Base-by-base conservation (phyloP, 53 echinoderm and acorn worm species). In the Temnopleurus reevesii region DNA sequence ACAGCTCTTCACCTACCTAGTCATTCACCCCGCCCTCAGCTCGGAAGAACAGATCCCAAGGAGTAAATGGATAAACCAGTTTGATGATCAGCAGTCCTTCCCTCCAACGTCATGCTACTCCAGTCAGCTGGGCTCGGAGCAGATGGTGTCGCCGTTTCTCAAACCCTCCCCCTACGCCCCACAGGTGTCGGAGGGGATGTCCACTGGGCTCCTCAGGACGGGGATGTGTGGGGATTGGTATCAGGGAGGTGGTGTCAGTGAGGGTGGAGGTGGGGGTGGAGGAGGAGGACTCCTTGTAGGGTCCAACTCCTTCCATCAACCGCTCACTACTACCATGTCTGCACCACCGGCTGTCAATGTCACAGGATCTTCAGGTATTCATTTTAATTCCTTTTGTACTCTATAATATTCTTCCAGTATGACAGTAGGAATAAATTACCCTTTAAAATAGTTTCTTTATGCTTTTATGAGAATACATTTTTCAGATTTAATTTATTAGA, bases 301-400 rank as follows among this genome's bases (percentile, higher is more conserved):
- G 33, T 66, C 88, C 29, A 77, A 26, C 13, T 46, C 77, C 34
- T 63, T 93, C 45, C 96, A 96, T 55, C 94, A 93, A 53, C 93
- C 94, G 18, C 79, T 97, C 18, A 94, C 94, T 13, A 90, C 91
- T 58, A 95, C 95, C 44, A 63, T 93, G 84, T 97, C 98, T 35
- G 97, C 97, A 46, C 98, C 98, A 43, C 98, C 98, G 24, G 98
- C 94, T 66, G 94, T 97, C 45, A 97, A 97, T 83, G 93, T 92
- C 19, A 92, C 92, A 18, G 91, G 93, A 13, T 23, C 71, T 71
- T 71, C 65, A 36, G n/a, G n/a, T n/a, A n/a, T n/a, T n/a, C n/a
- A n/a, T n/a, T n/a, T n/a, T n/a, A n/a, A n/a, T n/a, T n/a, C n/a
- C n/a, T n/a, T n/a, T n/a, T n/a, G n/a, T n/a, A n/a, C n/a, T n/a